Base-by-base conservation (phyloP, 1,140 invertebrate genomes). In the Leptinotarsa defecta region DNA sequence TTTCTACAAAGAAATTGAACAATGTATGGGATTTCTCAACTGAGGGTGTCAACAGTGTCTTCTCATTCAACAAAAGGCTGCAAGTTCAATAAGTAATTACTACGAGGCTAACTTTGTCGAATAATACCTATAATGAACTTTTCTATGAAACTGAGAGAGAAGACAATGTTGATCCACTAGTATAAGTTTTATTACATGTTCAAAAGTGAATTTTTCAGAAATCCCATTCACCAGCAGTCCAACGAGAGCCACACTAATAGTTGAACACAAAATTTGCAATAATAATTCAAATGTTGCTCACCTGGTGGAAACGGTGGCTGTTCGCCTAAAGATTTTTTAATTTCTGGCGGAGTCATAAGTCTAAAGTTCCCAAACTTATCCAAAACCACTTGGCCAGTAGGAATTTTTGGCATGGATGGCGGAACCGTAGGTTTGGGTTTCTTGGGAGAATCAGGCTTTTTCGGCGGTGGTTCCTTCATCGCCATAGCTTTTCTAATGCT, bases 311-410 rank as follows among this genome's bases (percentile, higher is more conserved):
- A 52, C n/a, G 68, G 68, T 22, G 74, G 68, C 48, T 17, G 13
- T 19, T 72, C 49, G 6, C 24, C 17, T n/a, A 20, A n/a, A 62
- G 83, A 27, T 85, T 88, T 84, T 76, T 84, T 89, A 86, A 80
- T 86, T 88, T 81, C 88, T 81, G 20, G 88, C 85, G 83, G 84
- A 24, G 82, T 84, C 81, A 85, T 83, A 67, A 91, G 79, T 0
- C 90, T 87, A 83, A 91, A 89, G 71, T 90, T 88, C 3, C 91
- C 91, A 78, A 92, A 91, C 84, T 91, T 92, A 83, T 92, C 91
- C 76, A 92, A 84, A 34, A 91, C 90, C 64, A 88, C 84, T 52
- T 87, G 87, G 22, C 84, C 84, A 61, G 81, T 80, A 43, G 75
- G 82, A 52, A 85, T 82, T 68, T 83, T 76, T 5, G 83, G 82